Evolutionary conservation across 2,888 invertebrate species (phyloP).

Genomic region (Ophion obscuratus): DNA sequence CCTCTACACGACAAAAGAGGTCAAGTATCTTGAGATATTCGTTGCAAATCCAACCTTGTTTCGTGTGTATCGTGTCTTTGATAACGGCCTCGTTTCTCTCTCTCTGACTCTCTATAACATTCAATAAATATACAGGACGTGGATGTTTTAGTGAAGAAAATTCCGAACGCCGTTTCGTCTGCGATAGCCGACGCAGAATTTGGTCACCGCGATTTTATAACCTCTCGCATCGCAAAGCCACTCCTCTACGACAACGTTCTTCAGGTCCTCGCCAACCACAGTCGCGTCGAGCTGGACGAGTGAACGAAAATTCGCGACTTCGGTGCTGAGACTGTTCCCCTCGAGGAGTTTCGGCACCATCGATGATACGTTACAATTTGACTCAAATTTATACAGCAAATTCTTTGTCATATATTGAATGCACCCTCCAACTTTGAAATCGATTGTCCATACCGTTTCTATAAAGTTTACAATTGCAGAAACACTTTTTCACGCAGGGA

Average conservation of each 20-base stretch:
- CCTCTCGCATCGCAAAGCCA: constrained; percentile 65
- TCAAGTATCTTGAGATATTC: constrained; percentile 51
- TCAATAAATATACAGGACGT: constrained; percentile 68
- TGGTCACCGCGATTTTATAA: constrained; percentile 72
- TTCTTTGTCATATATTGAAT: too few relatives aligned
- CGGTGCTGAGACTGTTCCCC: background rate
- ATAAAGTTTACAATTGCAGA: too few relatives aligned
- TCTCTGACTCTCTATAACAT: background rate
- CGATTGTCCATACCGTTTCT: too few relatives aligned
- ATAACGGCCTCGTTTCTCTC: constrained; percentile 21
- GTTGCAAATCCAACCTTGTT: background rate
- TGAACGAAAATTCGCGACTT: constrained; percentile 24
- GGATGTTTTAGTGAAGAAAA: constrained; percentile 60
- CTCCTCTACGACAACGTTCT: constrained; percentile 68
- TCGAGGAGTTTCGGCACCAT: too few relatives aligned
- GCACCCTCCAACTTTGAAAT: too few relatives aligned
- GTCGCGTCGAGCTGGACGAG: background rate
- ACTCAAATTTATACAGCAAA: too few relatives aligned
- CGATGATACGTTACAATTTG: too few relatives aligned
- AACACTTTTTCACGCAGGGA: too few relatives aligned
- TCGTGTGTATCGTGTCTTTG: background rate
- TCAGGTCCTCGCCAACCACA: constrained; percentile 55
- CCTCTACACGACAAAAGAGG: constrained; percentile 72
- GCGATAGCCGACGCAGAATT: constrained; percentile 69
- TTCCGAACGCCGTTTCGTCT: constrained; percentile 65